Percentiles rank a stretch among this genome's conserved stretches.
phyloP scores from a whole-genome alignment of 2,797 vertebrate species.

The Aldrovandia affinis region DNA sequence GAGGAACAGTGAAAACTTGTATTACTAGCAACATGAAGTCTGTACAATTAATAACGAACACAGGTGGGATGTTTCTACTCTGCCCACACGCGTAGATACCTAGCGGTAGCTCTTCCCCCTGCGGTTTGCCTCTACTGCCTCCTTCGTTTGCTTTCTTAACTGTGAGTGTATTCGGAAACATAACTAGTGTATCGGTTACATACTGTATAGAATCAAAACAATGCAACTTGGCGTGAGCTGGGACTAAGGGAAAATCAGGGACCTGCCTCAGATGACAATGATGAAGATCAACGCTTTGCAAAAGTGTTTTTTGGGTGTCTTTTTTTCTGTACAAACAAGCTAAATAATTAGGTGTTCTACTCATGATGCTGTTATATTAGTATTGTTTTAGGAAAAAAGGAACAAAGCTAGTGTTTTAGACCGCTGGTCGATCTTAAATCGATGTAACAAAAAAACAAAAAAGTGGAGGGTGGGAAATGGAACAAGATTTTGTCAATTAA shows the following conservation, averaged over 20 bases:
- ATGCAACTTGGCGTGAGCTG: constrained; percentile 49
- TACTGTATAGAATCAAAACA: constrained; percentile 49
- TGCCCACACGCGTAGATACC: constrained; percentile 39
- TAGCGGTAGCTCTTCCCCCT: constrained; percentile 5
- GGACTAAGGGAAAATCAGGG: constrained; percentile 58
- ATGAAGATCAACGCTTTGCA: constrained; percentile 49
- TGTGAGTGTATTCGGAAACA: constrained; percentile 52
- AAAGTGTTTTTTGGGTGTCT: constrained; percentile 38
- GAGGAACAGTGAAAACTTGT: constrained; percentile 45
- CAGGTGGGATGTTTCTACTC: constrained; percentile 64
- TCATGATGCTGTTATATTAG: constrained; percentile 45
- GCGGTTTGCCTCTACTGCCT: constrained; percentile 30
- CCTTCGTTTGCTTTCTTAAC: constrained; percentile 57
- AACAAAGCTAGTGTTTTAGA: constrained; percentile 40
- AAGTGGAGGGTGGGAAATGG: background rate
- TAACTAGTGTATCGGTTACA: constrained; percentile 48
- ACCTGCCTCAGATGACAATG: constrained; percentile 50
- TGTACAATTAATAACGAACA: constrained; percentile 55
- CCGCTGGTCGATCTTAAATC: constrained; percentile 38
- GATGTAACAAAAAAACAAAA: constrained; percentile 26
- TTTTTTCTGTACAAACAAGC: constrained; percentile 39
- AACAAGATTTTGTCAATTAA: constrained; percentile 25
- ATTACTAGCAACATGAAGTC: constrained; percentile 49
- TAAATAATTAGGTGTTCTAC: constrained; percentile 47
- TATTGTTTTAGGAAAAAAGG: constrained; percentile 43